Evolutionary conservation across 2,888 invertebrate species (phyloP), one percentile per base, ranked within the genome.

Genomic region (Leptinotarsa peninsularis): DNA sequence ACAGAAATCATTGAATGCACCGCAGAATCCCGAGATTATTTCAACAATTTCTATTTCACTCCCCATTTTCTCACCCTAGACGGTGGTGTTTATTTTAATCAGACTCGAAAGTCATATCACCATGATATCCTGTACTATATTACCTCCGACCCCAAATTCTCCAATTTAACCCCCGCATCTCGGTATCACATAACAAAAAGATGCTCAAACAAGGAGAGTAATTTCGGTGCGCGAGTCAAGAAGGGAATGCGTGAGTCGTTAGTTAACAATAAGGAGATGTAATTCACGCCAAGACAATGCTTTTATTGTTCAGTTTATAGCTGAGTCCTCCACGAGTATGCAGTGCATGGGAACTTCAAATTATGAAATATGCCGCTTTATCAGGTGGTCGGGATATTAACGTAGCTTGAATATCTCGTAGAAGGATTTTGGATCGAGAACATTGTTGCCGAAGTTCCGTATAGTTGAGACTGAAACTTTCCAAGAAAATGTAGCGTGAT

Each of bases 251-350:
- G 81, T 82, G 80, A 80, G 81, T 79, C 77, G 83, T 82, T 83
- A 81, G 81, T 79, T 79, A 80, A 83, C 83, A 83, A 82, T 83
- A 83, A 83, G 82, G 81, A 79, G 80, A 75, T 78, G 82, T 82
- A 83, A 82, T 82, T 82, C 81, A 81, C 82, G 78, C 81, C 80
- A 77, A 80, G 78, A 83, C 83, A 82, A 82, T 81, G 58, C 70
- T 33, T 33, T 58, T 58, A 70, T 70, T 70, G 70, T 70, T 70
- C 58, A 76, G 76, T 58, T 58, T 58, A 58, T 58, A 58, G 58
- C 58, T 27, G 21, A 58, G 58, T 58, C 23, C 58, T 58, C 58
- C 23, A 58, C 23, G 58, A 23, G 58, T 23, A 58, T 76, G 72
- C 76, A 78, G 49, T 49, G 58, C 49, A 58, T 70, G 70, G 27